These are phyloP conservation scores for Dascillus cervinus DNA, from an alignment of 2,888 invertebrate genomes.

Conservation along the genomic window DNA sequence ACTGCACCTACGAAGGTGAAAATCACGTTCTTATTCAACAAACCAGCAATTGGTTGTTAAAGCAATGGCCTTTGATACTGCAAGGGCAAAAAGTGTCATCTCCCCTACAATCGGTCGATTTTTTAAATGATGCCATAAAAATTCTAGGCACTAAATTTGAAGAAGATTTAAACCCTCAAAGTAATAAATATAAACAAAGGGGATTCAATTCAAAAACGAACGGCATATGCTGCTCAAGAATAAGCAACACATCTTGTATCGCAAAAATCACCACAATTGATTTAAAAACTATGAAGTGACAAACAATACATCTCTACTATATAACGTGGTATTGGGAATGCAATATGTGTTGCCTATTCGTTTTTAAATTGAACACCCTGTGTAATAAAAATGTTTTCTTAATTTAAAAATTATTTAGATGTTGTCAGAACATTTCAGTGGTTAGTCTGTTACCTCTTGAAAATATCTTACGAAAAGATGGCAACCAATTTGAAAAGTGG, in stretches of 20 bases:
- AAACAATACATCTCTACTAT: too few relatives aligned
- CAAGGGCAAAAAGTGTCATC: conserved; percentile 41
- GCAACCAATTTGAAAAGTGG: conserved; percentile 47
- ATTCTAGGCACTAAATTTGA: conserved; percentile 38
- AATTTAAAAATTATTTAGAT: too few relatives aligned
- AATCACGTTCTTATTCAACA: conserved; percentile 78
- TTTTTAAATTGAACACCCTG: too few relatives aligned
- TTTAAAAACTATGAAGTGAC: too few relatives aligned
- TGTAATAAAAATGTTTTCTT: too few relatives aligned
- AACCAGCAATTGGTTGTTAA: conserved; percentile 76
- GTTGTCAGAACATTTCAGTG: conserved; percentile 66
- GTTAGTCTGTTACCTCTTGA: conserved; percentile 70
- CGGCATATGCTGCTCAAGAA: too few relatives aligned
- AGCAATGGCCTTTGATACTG: conserved; percentile 46
- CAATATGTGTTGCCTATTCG: too few relatives aligned
- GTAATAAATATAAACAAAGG: too few relatives aligned
- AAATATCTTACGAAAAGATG: conserved; percentile 58
- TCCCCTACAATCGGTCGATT: conserved; percentile 60
- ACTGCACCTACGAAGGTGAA: conserved; percentile 87
- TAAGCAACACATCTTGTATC: too few relatives aligned
- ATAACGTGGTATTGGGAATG: too few relatives aligned
- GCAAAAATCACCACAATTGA: too few relatives aligned
- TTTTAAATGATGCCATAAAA: conserved; percentile 50
- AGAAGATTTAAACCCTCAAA: conserved; percentile 15
- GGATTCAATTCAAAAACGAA: too few relatives aligned